These are phyloP conservation scores for Hemibagrus guttatus DNA, from an alignment of 2,797 vertebrate genomes.

Conservation along the genomic window DNA sequence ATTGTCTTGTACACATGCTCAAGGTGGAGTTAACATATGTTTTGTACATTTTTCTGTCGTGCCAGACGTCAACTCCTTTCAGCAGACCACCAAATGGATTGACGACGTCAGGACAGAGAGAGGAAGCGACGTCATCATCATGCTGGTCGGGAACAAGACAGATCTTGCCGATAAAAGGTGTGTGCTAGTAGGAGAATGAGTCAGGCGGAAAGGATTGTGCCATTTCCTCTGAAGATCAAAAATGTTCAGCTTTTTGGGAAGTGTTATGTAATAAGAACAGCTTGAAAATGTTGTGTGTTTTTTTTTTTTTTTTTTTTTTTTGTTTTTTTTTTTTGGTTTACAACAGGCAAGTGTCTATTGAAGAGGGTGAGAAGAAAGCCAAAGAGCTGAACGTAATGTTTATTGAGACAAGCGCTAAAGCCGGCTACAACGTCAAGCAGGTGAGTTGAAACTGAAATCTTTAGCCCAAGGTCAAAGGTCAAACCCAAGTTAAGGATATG, in stretches of 20 bases:
- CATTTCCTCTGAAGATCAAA: neutral
- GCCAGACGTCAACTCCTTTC: conserved; percentile 98
- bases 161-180: conserved; percentile 99
- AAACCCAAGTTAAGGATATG: neutral
- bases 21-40: neutral
- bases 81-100: conserved; percentile 99
- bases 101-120: conserved; percentile 98
- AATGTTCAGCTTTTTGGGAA: neutral
- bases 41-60: conserved; percentile 49
- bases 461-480: neutral
- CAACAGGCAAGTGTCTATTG: conserved; percentile 97
- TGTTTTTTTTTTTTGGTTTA: conserved; percentile 57
- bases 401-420: conserved; percentile 99
- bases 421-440: conserved; percentile 99
- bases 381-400: conserved; percentile 99
- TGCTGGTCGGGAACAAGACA: conserved; percentile 99
- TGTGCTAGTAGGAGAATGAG: neutral
- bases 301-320: conserved; percentile 15
- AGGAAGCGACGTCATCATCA: conserved; percentile 98
- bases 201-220: neutral
- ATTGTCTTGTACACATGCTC: conserved; percentile 14
- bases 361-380: conserved; percentile 99
- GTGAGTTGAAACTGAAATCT: conserved; percentile 70
- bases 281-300: neutral
- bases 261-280: neutral